Evolutionary conservation across 2,113 vertebrate genomes (phyloP).

Genomic region (Silurus meridionalis): DNA sequence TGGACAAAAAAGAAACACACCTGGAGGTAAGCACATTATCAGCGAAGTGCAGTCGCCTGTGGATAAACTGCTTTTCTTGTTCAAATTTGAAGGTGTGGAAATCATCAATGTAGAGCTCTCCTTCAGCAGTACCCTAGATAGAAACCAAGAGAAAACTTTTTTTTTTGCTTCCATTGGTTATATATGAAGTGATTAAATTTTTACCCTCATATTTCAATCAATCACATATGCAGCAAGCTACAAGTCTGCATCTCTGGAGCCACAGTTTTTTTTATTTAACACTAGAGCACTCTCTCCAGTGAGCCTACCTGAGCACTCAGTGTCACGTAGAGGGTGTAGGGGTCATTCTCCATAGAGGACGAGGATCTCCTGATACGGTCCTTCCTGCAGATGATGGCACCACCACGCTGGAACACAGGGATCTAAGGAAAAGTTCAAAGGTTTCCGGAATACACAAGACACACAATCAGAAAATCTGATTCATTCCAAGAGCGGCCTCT

Average conservation of each 20-base stretch:
- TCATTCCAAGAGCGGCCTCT: too few species aligned
- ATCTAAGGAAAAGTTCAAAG: conserved; percentile 67
- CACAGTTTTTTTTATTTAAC: neutral
- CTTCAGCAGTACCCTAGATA: conserved; percentile 79
- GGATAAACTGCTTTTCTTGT: conserved; percentile 74
- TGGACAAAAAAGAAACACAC: conserved; percentile 59
- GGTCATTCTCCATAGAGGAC: conserved; percentile 83
- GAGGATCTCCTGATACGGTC: conserved; percentile 82
- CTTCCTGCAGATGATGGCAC: conserved; percentile 84
- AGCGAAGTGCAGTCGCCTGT: conserved; percentile 76
- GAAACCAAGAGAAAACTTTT: conserved; percentile 9
- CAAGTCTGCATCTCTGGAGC: neutral
- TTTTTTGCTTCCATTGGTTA: neutral
- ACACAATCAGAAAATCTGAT: neutral
- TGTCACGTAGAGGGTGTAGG: conserved; percentile 85
- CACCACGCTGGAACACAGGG: conserved; percentile 86
- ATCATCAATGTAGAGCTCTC: conserved; percentile 86
- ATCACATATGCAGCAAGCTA: neutral
- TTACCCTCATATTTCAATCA: too few species aligned
- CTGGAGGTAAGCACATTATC: conserved; percentile 78
- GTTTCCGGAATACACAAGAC: neutral
- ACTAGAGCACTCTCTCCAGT: too few species aligned
- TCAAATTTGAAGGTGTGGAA: conserved; percentile 84
- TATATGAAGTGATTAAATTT: neutral
- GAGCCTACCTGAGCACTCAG: conserved; percentile 75